Evolutionary conservation across 2,888 invertebrate species (phyloP), one percentile per base, ranked within the genome.

Genomic region (Pterostichus niger): DNA sequence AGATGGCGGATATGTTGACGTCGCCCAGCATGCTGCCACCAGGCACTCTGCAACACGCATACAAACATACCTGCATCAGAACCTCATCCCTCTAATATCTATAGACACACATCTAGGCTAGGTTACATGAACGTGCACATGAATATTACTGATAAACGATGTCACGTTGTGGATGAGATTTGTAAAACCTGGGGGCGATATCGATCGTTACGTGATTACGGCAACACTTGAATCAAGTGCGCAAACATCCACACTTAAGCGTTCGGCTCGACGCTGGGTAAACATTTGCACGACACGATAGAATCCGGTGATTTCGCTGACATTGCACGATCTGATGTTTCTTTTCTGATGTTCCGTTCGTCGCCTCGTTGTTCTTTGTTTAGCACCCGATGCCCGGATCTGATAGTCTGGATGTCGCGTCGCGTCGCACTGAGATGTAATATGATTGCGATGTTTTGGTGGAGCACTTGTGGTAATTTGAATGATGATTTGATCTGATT

Each of bases 1-100:
- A 93, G 90, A 97, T 97, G 90, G 96, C 96, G 89, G 97, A 97
- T 92, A 97, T 97, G 94, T 97, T 97, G 90, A 97, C 97, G 90
- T 97, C 97, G 88, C 96, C 96, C 90, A 96, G 93, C 95, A 96
- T 96, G 91, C 96, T 96, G 88, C 95, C 95, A 88, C 94, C 94
- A 89, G 93, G 93, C 89, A 93, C 92, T 89, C 94, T 94, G 92
- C 59, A 91, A 92, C 85, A 84, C 84, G 80, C 59, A 68, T 17
- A 40, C 64, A 64, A 35, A 64, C 33, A 56, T 15, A 56, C 56
- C 24, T 56, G 17, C 56, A 56, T 17, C 24, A 56, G 10, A 49
- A 11, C 49, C 49, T 13, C 49, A 49, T 49, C n/a, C 13, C 49
- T 10, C 13, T 49, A 49, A n/a, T 49, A 11, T 49, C 0, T 49